Base-by-base conservation (phyloP, 2,113 vertebrate species). In the Serilophus lunatus region DNA sequence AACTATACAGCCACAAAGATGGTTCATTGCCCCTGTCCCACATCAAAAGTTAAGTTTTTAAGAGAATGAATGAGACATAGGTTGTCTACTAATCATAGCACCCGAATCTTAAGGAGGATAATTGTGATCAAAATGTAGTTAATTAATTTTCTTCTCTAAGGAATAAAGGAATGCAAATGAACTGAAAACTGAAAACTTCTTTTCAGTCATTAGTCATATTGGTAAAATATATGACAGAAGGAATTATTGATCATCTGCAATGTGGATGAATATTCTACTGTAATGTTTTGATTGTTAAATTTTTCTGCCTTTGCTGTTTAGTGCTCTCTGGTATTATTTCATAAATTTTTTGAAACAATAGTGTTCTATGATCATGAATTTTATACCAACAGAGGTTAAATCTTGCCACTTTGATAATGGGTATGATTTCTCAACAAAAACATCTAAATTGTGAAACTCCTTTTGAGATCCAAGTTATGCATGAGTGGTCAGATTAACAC, bases 11-110 rank as follows among this genome's bases (percentile, higher is more conserved):
- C 35, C 64, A 47, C n/a, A 81, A 93, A 90, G 68, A 91, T 40
- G 63, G 51, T 92, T 93, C 45, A 88, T 90, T 96, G 80, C 47
- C 83, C 33, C 71, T 51, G 29, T 61, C 50, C 85, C 90, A 83
- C 72, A 90, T 77, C 74, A 82, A 51, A 93, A 96, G 82, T 92
- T 91, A 95, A 79, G 60, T 95, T 95, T 92, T 86, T 88, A 91
- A 79, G 71, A 82, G 75, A 93, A 82, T 23, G 47, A 94, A 66
- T 2, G 18, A 87, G 56, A 77, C 18, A 1, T n/a, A 61, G 64
- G 86, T 86, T 9, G 2, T 33, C 54, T 87, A 47, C 56, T 76
- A 92, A 86, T 86, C 76, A 53, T 25, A 60, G 28, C 45, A 69
- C 53, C 44, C 74, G 88, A 93, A 96, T 84, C 81, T 68, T 53